Conservation (phyloP, 2,797 vertebrate species). For the Parotocinclus haroldoi region DNA sequence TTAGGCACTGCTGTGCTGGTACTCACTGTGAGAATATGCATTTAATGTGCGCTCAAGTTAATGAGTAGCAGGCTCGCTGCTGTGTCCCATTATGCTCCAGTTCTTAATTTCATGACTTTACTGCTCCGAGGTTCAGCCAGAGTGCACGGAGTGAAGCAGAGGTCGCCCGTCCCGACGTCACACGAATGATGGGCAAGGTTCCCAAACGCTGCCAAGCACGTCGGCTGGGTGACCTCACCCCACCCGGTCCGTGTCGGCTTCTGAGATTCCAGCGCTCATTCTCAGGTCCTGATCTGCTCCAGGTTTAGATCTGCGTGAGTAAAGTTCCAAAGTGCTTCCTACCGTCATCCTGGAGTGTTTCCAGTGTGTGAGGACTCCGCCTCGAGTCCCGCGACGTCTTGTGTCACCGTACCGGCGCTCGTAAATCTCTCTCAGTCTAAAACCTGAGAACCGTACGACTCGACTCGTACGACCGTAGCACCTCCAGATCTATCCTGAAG, state of each 20-base stretch:
- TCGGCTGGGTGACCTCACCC: constrained; percentile 19
- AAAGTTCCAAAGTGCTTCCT: no score
- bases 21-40: no score
- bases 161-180: constrained; percentile 59
- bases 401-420: constrained; percentile 61
- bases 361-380: constrained; percentile 60
- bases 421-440: constrained; percentile 37
- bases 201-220: background rate
- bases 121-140: constrained; percentile 61
- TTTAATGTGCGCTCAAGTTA: no score
- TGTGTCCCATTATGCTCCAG: background rate
- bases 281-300: background rate
- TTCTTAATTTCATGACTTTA: constrained; percentile 70
- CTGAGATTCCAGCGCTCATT: constrained; percentile 11
- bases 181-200: background rate
- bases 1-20: no score
- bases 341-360: no score
- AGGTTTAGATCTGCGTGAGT: constrained; percentile 17
- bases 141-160: constrained; percentile 68
- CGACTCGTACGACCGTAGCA: constrained; percentile 9
- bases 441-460: constrained; percentile 18
- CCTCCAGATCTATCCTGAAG: no score
- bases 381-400: constrained; percentile 61
- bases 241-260: constrained; percentile 4
- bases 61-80: background rate